phyloP scores from a whole-genome alignment of 2,888 invertebrate species.

The Drosophila atroscutellata region DNA sequence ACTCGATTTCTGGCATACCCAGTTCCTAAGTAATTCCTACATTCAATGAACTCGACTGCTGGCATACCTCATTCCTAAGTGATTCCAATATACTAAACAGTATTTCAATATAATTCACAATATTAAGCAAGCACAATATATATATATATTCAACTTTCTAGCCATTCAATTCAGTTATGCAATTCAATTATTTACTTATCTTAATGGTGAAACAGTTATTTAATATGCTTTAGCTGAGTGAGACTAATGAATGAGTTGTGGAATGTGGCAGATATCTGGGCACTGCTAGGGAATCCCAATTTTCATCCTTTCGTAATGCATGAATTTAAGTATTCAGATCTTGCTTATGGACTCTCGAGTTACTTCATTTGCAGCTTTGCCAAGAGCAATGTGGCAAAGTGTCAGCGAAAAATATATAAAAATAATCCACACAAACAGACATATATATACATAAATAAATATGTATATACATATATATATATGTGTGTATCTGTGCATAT shows the following conservation, averaged over 20 bases:
- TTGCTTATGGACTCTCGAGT: slow-evolving; percentile 20
- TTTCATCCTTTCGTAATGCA: slow-evolving; percentile 11
- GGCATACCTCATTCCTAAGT: background rate
- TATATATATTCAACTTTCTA: background rate
- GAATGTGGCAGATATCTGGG: background rate
- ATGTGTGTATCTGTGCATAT: background rate
- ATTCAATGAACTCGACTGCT: background rate
- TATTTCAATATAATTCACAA: too few species aligned
- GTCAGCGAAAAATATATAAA: slow-evolving; percentile 39
- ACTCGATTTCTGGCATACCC: slow-evolving; percentile 17
- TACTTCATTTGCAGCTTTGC: slow-evolving; percentile 43
- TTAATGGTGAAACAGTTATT: too few species aligned
- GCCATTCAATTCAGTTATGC: background rate
- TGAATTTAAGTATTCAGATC: slow-evolving; percentile 3
- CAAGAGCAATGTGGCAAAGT: slow-evolving; percentile 47
- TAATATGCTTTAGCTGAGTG: background rate
- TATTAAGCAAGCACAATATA: background rate
- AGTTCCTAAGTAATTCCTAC: background rate
- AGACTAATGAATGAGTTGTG: background rate
- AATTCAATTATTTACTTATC: background rate
- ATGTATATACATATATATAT: background rate
- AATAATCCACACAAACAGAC: slow-evolving; percentile 14
- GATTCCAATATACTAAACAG: background rate
- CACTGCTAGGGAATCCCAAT: slow-evolving; percentile 34
- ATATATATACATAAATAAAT: background rate